These are phyloP conservation scores for Rhinatrema bivittatum DNA, from an alignment of 2,797 vertebrate genomes.

Conservation along the genomic window DNA sequence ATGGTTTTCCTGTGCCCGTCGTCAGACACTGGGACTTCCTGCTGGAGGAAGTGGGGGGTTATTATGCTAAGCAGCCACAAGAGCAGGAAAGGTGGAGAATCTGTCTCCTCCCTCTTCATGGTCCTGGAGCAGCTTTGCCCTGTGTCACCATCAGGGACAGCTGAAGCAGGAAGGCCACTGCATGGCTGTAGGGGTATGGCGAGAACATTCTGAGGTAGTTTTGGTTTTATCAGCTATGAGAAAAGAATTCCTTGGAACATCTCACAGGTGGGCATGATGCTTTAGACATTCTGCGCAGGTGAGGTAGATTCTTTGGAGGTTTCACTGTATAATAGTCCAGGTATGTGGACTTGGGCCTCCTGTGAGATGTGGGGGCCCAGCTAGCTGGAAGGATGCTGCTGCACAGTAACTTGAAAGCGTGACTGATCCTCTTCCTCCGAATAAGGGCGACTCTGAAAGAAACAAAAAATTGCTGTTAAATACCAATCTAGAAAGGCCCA, in stretches of 20 bases:
- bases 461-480: too few relatives aligned
- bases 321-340: not conserved
- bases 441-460: too few relatives aligned
- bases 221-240: constrained; percentile 9
- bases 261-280: too few relatives aligned
- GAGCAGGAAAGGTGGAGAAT: not conserved
- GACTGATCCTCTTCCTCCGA: too few relatives aligned
- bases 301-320: constrained; percentile 17
- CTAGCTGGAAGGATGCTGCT: not conserved
- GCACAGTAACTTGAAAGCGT: not conserved
- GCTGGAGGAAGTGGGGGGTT: rapidly evolving
- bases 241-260: too few relatives aligned
- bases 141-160: not conserved
- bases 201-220: constrained; percentile 8
- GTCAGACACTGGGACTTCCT: too few relatives aligned
- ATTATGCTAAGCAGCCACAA: too few relatives aligned
- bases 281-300: not conserved
- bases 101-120: not conserved
- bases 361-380: too few relatives aligned
- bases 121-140: not conserved
- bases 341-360: not conserved
- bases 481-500: too few relatives aligned
- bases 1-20: too few relatives aligned
- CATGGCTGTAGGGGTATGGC: too few relatives aligned
- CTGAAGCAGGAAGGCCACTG: not conserved